Percentiles rank a stretch among this genome's conserved stretches.
Evolutionary conservation across 53 echinoderm and acorn worm genomes (phyloP).

Genomic region (Henricia sp.): DNA sequence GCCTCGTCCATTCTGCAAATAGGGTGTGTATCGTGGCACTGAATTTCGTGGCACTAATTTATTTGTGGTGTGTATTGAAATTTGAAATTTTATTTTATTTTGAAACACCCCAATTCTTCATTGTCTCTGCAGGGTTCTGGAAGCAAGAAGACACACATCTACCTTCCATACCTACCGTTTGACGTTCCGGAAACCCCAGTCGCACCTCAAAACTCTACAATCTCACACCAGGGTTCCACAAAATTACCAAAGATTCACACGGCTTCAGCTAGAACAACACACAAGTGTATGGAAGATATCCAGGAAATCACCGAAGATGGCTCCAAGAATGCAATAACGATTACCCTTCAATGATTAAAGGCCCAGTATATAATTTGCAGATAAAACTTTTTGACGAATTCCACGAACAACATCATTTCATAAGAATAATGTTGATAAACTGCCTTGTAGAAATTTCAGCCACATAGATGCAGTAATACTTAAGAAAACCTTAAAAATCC

Average conservation of each 20-base stretch:
- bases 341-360: conserved; percentile 32
- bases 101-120: too few relatives aligned
- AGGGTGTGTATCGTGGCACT: background rate
- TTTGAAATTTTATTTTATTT: background rate
- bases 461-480: too few relatives aligned
- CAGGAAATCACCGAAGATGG: background rate
- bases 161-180: conserved; percentile 46
- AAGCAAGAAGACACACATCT: conserved; percentile 23
- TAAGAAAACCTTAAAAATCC: too few relatives aligned
- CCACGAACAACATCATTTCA: too few relatives aligned
- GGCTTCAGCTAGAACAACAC: background rate
- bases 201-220: conserved; percentile 47
- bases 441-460: too few relatives aligned
- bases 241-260: conserved; percentile 21
- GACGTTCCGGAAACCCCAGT: conserved; percentile 11
- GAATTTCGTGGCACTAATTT: background rate
- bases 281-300: conserved; percentile 2
- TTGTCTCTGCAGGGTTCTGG: background rate
- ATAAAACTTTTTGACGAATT: too few relatives aligned
- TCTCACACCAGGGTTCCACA: conserved; percentile 16
- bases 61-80: background rate
- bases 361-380: too few relatives aligned
- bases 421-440: too few relatives aligned
- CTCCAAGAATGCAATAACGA: conserved; percentile 14
- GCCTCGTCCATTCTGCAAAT: background rate